These are phyloP conservation scores for Eulemur coronatus DNA, from an alignment of 2,797 vertebrate species.

Conservation along the genomic window DNA sequence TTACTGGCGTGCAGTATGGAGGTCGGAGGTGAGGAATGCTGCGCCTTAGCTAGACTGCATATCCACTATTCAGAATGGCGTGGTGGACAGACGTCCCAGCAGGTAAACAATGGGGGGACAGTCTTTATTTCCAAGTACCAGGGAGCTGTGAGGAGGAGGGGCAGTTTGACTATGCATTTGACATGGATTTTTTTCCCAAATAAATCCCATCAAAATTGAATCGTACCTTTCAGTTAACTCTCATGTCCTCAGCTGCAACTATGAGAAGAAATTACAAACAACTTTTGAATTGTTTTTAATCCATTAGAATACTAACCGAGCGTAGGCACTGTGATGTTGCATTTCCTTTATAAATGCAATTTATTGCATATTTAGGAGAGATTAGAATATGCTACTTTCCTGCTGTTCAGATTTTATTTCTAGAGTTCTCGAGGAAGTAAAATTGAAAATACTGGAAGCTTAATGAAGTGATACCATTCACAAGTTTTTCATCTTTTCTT, in stretches of 20 bases:
- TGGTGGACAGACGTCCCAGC: accelerated
- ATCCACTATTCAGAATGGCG: accelerated
- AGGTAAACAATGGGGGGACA: accelerated
- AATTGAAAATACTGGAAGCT: background rate
- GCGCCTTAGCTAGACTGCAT: accelerated
- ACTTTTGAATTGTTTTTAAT: slow-evolving; percentile 46
- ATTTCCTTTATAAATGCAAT: slow-evolving; percentile 45
- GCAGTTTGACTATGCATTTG: accelerated
- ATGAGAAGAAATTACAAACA: background rate
- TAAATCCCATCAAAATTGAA: background rate
- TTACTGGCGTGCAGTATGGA: accelerated
- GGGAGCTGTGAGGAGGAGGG: background rate
- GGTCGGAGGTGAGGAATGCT: accelerated
- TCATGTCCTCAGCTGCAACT: background rate
- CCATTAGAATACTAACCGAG: slow-evolving; percentile 55
- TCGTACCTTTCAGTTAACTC: background rate
- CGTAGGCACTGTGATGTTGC: background rate
- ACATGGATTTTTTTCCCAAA: background rate
- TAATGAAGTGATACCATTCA: background rate
- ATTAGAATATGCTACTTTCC: background rate
- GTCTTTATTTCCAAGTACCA: background rate
- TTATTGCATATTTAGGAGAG: slow-evolving; percentile 51
- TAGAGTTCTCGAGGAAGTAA: background rate
- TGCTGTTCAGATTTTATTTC: slow-evolving; percentile 31
- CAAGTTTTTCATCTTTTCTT: background rate